Base-by-base conservation (phyloP, 2,113 vertebrate species). In the Catagonus wagneri region DNA sequence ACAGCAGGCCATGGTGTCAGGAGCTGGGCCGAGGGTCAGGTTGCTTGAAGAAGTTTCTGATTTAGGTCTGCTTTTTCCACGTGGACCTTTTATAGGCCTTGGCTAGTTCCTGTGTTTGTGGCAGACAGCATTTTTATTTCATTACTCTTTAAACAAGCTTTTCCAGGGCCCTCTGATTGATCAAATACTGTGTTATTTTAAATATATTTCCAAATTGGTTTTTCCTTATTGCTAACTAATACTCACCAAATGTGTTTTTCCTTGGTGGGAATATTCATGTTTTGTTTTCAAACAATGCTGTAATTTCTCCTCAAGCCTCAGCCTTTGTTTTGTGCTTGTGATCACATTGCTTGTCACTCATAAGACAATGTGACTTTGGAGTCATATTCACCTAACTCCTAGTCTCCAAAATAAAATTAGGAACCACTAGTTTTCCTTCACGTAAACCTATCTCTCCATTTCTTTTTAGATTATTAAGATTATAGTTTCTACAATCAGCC, bases 1-100 rank as follows among this genome's bases (percentile, higher is more conserved):
- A 7, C 94, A 97, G 80, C 95, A 97, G 63, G 95, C 94, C 97
- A 97, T 97, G 72, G 92, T 87, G 32, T 60, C 20, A 65, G 87
- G 56, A 23, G 61, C 2, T 29, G 23, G n/a, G 15, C 0, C 66
- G 85, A 85, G 71, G 61, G 61, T 4, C 78, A 83, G 34, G 36
- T 39, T 72, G 61, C 74, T 39, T 56, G n/a, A 4, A 89, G 50
- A 22, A 52, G 89, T 93, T 83, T 89, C 90, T 96, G 84, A 22
- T 16, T 89, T 89, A n/a, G 79, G 89, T 1, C n/a, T 92, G 65
- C 61, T 78, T 94, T 3, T 66, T 50, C 50, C 27, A 23, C 50
- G 12, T 0, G 1, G 63, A 56, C 76, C 90, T 95, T 96, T 97
- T 97, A 97, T 97, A 97, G 27, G 36, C 25, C 91, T 69, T 23